Evolutionary conservation across 1,140 invertebrate species (phyloP).

Genomic region (Globodera rostochiensis): DNA sequence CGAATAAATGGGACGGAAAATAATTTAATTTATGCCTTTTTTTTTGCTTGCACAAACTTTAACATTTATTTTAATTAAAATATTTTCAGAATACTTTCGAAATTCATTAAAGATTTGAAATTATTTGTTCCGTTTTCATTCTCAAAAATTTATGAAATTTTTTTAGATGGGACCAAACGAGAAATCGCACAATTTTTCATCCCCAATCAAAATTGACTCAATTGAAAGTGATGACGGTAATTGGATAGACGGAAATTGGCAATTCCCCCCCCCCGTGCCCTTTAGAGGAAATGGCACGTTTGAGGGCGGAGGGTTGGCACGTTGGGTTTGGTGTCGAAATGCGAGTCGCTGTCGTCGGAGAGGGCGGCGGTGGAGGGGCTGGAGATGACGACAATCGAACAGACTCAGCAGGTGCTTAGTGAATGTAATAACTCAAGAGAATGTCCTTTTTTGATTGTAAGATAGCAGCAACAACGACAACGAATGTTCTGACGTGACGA

Average conservation of each 20-base stretch:
- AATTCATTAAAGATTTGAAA: neutral
- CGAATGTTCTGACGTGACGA: neutral
- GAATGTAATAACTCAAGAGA: neutral
- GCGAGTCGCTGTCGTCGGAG: neutral
- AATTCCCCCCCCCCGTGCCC: neutral
- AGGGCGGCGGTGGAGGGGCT: neutral
- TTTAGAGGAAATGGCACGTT: neutral
- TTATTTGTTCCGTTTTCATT: too few relatives aligned
- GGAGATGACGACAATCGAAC: neutral
- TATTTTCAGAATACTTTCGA: neutral
- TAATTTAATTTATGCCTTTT: neutral
- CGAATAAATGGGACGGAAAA: too few relatives aligned
- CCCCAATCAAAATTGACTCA: neutral
- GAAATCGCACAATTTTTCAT: neutral
- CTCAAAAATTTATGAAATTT: neutral
- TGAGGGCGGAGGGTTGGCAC: neutral
- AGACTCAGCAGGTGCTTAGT: neutral
- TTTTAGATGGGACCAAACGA: neutral
- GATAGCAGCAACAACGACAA: neutral
- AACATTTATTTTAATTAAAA: neutral
- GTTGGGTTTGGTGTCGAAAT: constrained; percentile 23
- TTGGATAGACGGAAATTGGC: neutral
- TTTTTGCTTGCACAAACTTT: neutral
- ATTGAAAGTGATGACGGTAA: constrained; percentile 1
- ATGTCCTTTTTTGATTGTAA: neutral